Evolutionary conservation across 2,113 vertebrate genomes (phyloP).

Genomic region (Lampris megalopsis): DNA sequence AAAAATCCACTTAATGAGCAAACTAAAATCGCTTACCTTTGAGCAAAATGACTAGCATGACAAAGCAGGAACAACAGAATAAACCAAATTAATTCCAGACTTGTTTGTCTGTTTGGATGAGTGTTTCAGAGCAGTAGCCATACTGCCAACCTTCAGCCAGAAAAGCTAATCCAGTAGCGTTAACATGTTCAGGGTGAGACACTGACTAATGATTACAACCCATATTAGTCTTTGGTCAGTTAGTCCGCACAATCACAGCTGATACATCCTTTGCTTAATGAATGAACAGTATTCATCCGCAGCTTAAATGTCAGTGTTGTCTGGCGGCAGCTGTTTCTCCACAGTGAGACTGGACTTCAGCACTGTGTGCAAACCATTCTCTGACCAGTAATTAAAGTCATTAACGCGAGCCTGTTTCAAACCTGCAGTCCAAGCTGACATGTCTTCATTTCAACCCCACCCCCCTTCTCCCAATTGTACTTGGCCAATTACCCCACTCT

Average conservation of each 20-base stretch:
- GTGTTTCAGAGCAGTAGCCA: too few species aligned
- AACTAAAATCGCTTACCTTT: not conserved
- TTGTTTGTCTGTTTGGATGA: too few species aligned
- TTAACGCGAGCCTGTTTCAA: not conserved
- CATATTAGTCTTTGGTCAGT: not conserved
- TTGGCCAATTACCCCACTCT: too few species aligned
- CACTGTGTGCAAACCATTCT: not conserved
- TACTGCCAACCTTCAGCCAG: too few species aligned
- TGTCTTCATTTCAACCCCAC: too few species aligned
- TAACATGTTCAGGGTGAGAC: not conserved
- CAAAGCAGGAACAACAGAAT: too few species aligned
- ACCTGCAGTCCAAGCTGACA: too few species aligned
- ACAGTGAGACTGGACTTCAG: constrained; percentile 4
- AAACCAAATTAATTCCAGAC: too few species aligned
- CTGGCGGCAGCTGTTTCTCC: constrained; percentile 19
- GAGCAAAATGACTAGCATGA: not conserved
- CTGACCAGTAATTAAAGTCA: not conserved
- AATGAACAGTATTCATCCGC: not conserved
- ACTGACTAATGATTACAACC: not conserved
- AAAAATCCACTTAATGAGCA: not conserved
- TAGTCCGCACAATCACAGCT: not conserved
- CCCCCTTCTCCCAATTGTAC: too few species aligned
- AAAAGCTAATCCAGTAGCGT: not conserved
- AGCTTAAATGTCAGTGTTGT: constrained; percentile 2
- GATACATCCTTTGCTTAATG: not conserved